Evolutionary conservation across 2,888 invertebrate genomes (phyloP), one percentile per base, ranked within the genome.

Genomic region (Artemia sp.): DNA sequence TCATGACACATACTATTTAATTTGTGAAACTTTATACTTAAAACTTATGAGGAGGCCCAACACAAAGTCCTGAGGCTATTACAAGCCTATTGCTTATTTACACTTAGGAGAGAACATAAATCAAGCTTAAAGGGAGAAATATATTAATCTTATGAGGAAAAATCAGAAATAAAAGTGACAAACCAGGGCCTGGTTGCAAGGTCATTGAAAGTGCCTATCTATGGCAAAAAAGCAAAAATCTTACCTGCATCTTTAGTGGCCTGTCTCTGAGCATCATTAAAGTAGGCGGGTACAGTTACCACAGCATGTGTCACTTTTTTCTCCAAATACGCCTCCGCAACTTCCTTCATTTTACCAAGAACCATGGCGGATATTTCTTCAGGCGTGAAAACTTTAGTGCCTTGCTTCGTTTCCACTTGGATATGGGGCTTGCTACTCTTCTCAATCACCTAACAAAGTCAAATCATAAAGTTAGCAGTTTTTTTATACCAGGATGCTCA

Each of bases 291-390:
- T 1, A 95, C 94, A 0, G 94, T 95, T 67, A 95, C 92, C 12
- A 94, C 92, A 72, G 92, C 92, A 76, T 89, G 85, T 0, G 85
- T 85, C 14, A 84, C 70, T 76, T 87, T 92, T 81, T 96, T 94
- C 74, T 95, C 94, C 70, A 96, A 83, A 78, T 95, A 96, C n/a
- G 93, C 92, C 78, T 96, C 95, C 53, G 96, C 96, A 9, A 92
- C 93, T 81, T 95, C 94, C 83, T 92, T 96, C 96, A 97, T 96
- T 80, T 97, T 96, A 51, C 85, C 85, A 72, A 97, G 83, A 64
- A 98, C 95, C 97, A 98, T 98, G 72, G 98, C 96, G 24, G 96
- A 96, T 75, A 98, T 91, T 83, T 99, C 98, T 80, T 98, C 98
- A 12, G 98, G 95, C 0, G 96, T 90, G 79, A 98, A 99, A 52